A percentile compares a stretch with the other conserved stretches of the same genome.
These are phyloP conservation scores for Anarrhichthys ocellatus DNA, from an alignment of 2,113 vertebrate genomes.

Conservation along the genomic window DNA sequence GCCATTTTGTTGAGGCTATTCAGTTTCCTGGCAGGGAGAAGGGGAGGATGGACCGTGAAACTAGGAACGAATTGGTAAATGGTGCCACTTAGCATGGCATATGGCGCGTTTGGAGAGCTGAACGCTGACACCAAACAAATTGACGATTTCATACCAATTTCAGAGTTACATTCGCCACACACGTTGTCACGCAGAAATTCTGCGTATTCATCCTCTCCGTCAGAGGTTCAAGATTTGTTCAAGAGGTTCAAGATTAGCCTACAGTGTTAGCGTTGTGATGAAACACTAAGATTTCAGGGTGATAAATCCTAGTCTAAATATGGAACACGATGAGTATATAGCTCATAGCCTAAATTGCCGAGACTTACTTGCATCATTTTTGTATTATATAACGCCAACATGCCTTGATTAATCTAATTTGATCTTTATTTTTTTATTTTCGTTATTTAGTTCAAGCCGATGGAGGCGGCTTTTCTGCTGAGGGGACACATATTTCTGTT, in stretches of 20 bases:
- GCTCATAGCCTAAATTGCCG: neutral
- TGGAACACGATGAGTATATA: neutral
- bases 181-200: slow-evolving; percentile 49
- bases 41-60: slow-evolving; percentile 85
- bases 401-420: neutral
- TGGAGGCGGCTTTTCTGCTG: slow-evolving; percentile 28
- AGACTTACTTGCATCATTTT: neutral
- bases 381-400: neutral
- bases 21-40: slow-evolving; percentile 71
- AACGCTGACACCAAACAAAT: slow-evolving; percentile 82
- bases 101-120: slow-evolving; percentile 71
- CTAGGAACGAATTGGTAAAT: slow-evolving; percentile 84
- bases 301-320: neutral
- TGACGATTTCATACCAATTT: slow-evolving; percentile 86
- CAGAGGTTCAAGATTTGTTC: neutral
- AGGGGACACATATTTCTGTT: slow-evolving; percentile 61
- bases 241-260: neutral
- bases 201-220: too few species aligned
- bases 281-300: neutral
- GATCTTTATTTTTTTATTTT: neutral
- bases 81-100: slow-evolving; percentile 78
- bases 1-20: slow-evolving; percentile 81
- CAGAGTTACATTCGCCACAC: slow-evolving; percentile 77
- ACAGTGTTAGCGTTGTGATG: neutral
- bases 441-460: slow-evolving; percentile 10